Evolutionary conservation across 2,888 invertebrate genomes (phyloP).

Genomic region (Auanema sp.): DNA sequence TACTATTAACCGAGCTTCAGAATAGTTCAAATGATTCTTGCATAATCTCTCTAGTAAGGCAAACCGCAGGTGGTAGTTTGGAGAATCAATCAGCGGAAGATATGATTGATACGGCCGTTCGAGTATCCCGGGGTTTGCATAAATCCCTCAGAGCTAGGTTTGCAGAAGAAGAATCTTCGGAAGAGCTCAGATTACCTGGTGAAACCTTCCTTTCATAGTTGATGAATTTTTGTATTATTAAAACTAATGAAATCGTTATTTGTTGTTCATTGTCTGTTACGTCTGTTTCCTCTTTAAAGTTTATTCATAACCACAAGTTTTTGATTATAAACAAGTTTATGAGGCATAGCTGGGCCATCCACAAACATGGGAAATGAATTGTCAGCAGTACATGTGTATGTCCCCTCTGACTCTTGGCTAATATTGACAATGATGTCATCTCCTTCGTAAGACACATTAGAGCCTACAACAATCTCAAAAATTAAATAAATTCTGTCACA

Average conservation of each 20-base stretch:
- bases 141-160: slow-evolving; percentile 6
- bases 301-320: slow-evolving; percentile 12
- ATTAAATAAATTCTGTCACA: not conserved
- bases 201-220: too few relatives aligned
- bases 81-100: slow-evolving; percentile 50
- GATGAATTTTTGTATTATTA: too few relatives aligned
- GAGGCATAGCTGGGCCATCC: slow-evolving; percentile 32
- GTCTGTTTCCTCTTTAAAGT: not conserved
- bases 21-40: slow-evolving; percentile 9
- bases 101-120: slow-evolving; percentile 36
- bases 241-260: too few relatives aligned
- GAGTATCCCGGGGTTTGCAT: slow-evolving; percentile 14
- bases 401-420: slow-evolving; percentile 20
- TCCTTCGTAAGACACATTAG: slow-evolving; percentile 10
- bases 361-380: slow-evolving; percentile 43
- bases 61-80: slow-evolving; percentile 44
- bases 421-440: slow-evolving; percentile 12
- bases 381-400: slow-evolving; percentile 38
- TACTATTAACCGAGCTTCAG: slow-evolving; percentile 3
- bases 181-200: too few relatives aligned
- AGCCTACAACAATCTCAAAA: slow-evolving; percentile 7
- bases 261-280: too few relatives aligned
- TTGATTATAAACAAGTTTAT: slow-evolving; percentile 20
- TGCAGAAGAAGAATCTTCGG: slow-evolving; percentile 9
- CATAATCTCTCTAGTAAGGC: slow-evolving; percentile 16